Evolutionary conservation across 2,888 invertebrate genomes (phyloP).

Genomic region (Acrobasis consociella): DNA sequence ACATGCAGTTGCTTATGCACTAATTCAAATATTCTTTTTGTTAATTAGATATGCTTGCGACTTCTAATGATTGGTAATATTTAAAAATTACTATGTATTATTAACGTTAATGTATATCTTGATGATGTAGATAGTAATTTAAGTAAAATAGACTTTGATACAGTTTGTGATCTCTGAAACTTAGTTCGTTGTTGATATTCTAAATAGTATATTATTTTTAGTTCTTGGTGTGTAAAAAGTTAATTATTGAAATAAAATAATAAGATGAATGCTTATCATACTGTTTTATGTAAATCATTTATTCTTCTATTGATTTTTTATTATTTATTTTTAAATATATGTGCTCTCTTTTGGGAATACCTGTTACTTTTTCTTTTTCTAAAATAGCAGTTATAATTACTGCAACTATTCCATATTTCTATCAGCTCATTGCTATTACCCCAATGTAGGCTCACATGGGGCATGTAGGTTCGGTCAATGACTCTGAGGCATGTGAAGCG

Average conservation of each 20-base stretch:
- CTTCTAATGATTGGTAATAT: not conserved
- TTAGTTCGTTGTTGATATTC: constrained; percentile 51
- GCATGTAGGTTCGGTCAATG: no score
- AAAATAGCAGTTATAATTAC: not conserved
- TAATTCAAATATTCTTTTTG: not conserved
- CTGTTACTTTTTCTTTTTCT: not conserved
- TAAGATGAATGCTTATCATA: constrained; percentile 23
- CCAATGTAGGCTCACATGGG: no score
- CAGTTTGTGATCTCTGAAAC: constrained; percentile 66
- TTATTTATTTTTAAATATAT: constrained; percentile 21
- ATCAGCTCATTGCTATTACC: no score
- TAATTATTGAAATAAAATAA: constrained; percentile 29
- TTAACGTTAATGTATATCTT: constrained; percentile 29
- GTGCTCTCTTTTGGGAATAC: constrained; percentile 35
- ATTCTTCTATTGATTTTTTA: constrained; percentile 27
- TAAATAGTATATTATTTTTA: constrained; percentile 31
- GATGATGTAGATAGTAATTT: constrained; percentile 45
- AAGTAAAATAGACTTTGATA: constrained; percentile 47
- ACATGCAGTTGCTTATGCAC: not conserved
- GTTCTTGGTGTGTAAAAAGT: constrained; percentile 30
- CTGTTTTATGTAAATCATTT: constrained; percentile 16
- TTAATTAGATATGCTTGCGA: not conserved
- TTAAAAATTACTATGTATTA: constrained; percentile 4
- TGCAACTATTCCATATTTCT: no score
- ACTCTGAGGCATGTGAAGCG: no score